Conservation (phyloP, 2,888 invertebrate genomes). For the Sinhomidia bicolor region DNA sequence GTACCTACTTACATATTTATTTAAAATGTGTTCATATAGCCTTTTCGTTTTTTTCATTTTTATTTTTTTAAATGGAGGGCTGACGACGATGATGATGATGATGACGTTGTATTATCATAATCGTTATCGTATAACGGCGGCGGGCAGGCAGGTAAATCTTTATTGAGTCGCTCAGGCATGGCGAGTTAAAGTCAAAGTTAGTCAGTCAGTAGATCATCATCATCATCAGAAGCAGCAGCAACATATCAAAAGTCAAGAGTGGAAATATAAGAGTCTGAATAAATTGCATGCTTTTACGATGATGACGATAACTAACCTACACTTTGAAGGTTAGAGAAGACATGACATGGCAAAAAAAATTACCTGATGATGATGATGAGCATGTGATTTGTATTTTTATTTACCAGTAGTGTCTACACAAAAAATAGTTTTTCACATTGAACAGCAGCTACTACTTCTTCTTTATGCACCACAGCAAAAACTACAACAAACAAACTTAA, state of each 20-base stretch:
- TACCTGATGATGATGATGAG: neutral
- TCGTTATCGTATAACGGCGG: constrained; percentile 13
- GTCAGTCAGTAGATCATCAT: constrained; percentile 48
- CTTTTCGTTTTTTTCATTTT: neutral
- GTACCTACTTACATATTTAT: neutral
- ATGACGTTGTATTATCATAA: constrained; percentile 15
- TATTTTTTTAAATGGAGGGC: neutral
- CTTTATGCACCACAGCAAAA: constrained; percentile 25
- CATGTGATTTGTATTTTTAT: neutral
- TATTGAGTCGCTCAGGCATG: neutral
- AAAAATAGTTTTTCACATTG: neutral
- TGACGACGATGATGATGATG: neutral
- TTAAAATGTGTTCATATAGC: neutral
- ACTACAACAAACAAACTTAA: neutral
- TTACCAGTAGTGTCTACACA: neutral
- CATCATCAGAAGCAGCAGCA: no score
- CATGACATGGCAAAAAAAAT: constrained; percentile 49
- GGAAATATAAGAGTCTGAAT: neutral
- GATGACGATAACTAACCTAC: constrained; percentile 50
- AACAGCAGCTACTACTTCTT: neutral
- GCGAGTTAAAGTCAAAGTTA: constrained; percentile 10
- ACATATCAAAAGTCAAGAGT: no score
- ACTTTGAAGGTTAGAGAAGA: constrained; percentile 58
- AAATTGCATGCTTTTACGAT: neutral
- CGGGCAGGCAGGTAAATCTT: neutral